phyloP scores from a whole-genome alignment of 2,888 invertebrate genomes.

The Orthosia gracilis region DNA sequence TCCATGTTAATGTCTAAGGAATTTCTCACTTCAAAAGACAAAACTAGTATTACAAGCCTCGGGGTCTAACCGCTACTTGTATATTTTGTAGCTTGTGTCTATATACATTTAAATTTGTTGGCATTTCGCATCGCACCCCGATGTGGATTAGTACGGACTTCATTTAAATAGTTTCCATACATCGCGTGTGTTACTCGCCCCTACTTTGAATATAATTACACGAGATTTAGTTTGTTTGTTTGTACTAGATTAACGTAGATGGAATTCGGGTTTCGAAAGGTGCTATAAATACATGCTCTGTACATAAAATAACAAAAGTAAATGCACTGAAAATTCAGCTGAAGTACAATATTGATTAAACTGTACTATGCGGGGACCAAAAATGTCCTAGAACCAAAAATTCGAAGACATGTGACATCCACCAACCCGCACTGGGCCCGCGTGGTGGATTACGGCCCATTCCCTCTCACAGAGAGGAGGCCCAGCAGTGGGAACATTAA shows the following conservation, averaged over 20 bases:
- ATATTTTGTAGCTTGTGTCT: slow-evolving; percentile 23
- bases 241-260: slow-evolving; percentile 31
- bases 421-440: too few relatives aligned
- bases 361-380: slow-evolving; percentile 6
- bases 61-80: slow-evolving; percentile 5
- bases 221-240: slow-evolving; percentile 51
- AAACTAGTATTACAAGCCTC: slow-evolving; percentile 7
- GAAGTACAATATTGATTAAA: slow-evolving; percentile 34
- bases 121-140: slow-evolving; percentile 46
- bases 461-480: too few relatives aligned
- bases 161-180: slow-evolving; percentile 70
- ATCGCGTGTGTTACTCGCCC: slow-evolving; percentile 39
- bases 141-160: slow-evolving; percentile 65
- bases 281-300: slow-evolving; percentile 13
- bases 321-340: slow-evolving; percentile 15
- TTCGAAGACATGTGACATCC: too few relatives aligned
- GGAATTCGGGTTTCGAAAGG: slow-evolving; percentile 9
- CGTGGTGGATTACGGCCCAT: too few relatives aligned
- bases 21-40: slow-evolving; percentile 10
- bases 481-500: too few relatives aligned
- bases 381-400: too few relatives aligned
- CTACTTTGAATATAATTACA: slow-evolving; percentile 68
- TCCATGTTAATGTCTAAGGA: slow-evolving; percentile 4
- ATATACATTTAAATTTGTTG: slow-evolving; percentile 37
- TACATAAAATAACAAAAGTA: slow-evolving; percentile 18